Evolutionary conservation across 2,113 vertebrate genomes (phyloP), one percentile per base, ranked within the genome.

Genomic region (Labeo catla): DNA sequence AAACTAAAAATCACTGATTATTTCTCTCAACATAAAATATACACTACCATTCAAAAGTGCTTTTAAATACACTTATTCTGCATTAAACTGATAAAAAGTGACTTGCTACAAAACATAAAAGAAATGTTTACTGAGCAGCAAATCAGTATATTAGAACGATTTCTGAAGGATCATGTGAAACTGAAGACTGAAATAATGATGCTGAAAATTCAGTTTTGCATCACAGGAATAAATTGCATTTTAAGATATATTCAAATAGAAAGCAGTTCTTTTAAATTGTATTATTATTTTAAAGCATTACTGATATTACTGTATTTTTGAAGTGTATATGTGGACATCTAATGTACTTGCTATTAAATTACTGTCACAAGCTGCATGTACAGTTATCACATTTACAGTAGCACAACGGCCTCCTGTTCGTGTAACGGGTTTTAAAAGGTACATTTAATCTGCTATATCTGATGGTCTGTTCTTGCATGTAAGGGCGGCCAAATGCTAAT

Each of bases 381-480:
- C 10, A 12, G 11, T 23, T 28, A 57, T 12, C 16, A 10, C 50
- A 39, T 78, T 78, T 57, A 80, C 10, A 45, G 39, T 12, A 61
- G 54, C 57, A 61, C 57, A 61, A 61, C 16, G 57, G 16, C 21
- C 11, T 79, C 11, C 19, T 45, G 54, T 80, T 61, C 8, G 77
- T 80, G 36, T 43, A 80, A 61, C 54, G 1, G 36, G 54, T 45
- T 79, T 57, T 79, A 9, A 57, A 78, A 78, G 28, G 57, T 23
- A 43, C 54, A 59, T 61, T 43, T 47, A 81, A 63, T 65, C 78
- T 81, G 77, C 43, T 61, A 23, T 79, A 72, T 72, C 52, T 79
- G 19, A 80, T 47, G 34, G 39, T 23, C 39, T 80, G 59, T 47
- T 47, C 39, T 49, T 63, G 12, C 77, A 61, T 47, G 59, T 65